Percentiles rank a stretch among this genome's conserved stretches.
Evolutionary conservation across 2,113 vertebrate genomes (phyloP).

Genomic region (Mugil cephalus): DNA sequence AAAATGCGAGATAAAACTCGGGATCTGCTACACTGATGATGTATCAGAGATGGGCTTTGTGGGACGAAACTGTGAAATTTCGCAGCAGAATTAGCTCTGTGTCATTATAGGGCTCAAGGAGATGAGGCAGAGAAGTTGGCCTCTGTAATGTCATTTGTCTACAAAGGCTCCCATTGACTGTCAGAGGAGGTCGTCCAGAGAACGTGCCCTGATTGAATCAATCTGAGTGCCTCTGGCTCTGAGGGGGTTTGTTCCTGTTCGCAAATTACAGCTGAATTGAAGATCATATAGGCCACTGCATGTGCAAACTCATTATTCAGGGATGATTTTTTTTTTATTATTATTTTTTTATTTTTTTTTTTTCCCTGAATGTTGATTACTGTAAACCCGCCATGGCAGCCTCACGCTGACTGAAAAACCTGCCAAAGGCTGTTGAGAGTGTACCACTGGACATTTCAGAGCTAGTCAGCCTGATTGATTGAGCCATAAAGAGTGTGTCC

Average conservation of each 20-base stretch:
- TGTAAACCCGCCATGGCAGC: constrained; percentile 33
- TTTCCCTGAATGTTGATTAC: constrained; percentile 37
- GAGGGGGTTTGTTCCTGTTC: constrained; percentile 22
- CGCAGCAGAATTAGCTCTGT: constrained; percentile 51
- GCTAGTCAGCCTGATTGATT: constrained; percentile 76
- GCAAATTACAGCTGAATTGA: constrained; percentile 23
- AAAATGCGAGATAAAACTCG: constrained; percentile 58
- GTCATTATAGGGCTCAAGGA: neutral
- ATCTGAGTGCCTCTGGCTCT: constrained; percentile 9
- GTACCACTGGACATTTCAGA: constrained; percentile 66
- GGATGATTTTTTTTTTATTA: constrained; percentile 10
- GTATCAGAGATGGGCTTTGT: constrained; percentile 47
- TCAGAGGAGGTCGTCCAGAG: constrained; percentile 18
- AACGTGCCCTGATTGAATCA: constrained; percentile 30
- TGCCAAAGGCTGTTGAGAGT: constrained; percentile 46
- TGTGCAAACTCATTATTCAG: constrained; percentile 7
- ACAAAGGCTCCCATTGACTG: constrained; percentile 46
- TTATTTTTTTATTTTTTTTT: too few species aligned
- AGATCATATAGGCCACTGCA: constrained; percentile 25
- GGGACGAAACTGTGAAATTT: constrained; percentile 52
- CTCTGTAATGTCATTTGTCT: constrained; percentile 38
- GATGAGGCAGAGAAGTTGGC: constrained; percentile 20
- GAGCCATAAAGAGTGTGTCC: constrained; percentile 78
- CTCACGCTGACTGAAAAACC: constrained; percentile 33
- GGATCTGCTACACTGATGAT: constrained; percentile 28